Evolutionary conservation across 2,888 invertebrate genomes (phyloP), one percentile per base, ranked within the genome.

Genomic region (Synanthedon vespiformis): DNA sequence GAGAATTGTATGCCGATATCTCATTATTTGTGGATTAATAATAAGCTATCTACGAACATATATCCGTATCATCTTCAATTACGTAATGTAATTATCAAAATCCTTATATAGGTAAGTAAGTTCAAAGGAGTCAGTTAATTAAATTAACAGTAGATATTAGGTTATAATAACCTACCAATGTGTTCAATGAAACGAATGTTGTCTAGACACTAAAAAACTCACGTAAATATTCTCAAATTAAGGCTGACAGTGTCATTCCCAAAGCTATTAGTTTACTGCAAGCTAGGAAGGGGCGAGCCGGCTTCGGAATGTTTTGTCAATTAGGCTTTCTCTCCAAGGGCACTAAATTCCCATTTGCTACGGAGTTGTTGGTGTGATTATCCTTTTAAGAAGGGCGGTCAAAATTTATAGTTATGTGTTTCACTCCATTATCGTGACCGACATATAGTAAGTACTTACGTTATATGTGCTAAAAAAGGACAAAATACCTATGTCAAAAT

Each of bases 361-460:
- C 67, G 63, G 71, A 74, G 70, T 73, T 74, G 77, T 72, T 76
- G 74, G 70, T 73, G 74, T 75, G 80, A 82, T 82, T 80, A 80
- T 80, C 79, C 78, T 75, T 76, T 81, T 77, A 79, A 76, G 72
- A 74, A 70, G 77, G 78, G 79, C 71, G 69, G 66, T 65, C 58
- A 61, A 65, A 77, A 83, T 80, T 82, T 83, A 83, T 80, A 75
- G 80, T 79, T 79, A 72, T 76, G 73, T 74, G 71, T 74, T 76
- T 74, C 70, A 72, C 70, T 74, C 75, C 76, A 77, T 80, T 82
- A 80, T 70, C 61, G 65, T 65, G 67, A 70, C 70, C 68, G 70
- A 70, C 69, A 65, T 61, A 48, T 34, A 54, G 52, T 55, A 50
- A 12, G 52, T 55, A 53, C 41, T 22, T 44, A 53, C 48, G 40